phyloP scores from a whole-genome alignment of 64 coral and sea anemone genomes.

The Platygyra sinensis region DNA sequence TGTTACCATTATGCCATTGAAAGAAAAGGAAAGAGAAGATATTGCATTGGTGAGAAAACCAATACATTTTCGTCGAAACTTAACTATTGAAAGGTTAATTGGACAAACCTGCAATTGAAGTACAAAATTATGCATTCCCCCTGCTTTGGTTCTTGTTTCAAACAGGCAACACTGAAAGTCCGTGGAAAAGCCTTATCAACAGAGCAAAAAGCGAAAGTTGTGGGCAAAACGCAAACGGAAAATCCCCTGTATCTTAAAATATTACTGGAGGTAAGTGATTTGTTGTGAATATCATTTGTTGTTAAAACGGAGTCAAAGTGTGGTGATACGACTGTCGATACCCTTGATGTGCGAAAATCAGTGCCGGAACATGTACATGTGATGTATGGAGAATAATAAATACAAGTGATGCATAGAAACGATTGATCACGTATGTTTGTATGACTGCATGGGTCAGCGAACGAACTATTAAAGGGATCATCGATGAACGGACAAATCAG shows the following conservation, averaged over 20 bases:
- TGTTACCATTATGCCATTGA: neutral
- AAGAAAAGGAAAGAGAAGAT: conserved; percentile 46
- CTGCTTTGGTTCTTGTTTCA: neutral
- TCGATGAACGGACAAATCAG: too few relatives aligned
- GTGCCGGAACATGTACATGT: too few relatives aligned
- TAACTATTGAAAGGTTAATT: neutral
- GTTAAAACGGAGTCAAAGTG: too few relatives aligned
- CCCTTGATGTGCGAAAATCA: too few relatives aligned
- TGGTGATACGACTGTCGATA: too few relatives aligned
- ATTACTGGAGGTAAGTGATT: conserved; percentile 37
- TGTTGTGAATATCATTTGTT: neutral
- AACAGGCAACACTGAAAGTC: conserved; percentile 50
- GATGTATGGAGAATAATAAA: too few relatives aligned
- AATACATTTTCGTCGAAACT: neutral
- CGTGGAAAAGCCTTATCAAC: conserved; percentile 58
- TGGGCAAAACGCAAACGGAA: conserved; percentile 45
- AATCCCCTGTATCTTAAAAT: conserved; percentile 63
- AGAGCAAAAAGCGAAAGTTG: conserved; percentile 52
- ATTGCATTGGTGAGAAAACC: conserved; percentile 45
- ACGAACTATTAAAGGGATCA: too few relatives aligned
- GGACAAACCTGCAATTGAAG: neutral
- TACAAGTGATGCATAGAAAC: too few relatives aligned
- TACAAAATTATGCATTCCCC: neutral
- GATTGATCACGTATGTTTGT: too few relatives aligned
- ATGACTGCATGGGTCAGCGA: neutral